Base-by-base conservation (phyloP, 2,888 invertebrate species). In the Pristionchus arcanus region DNA sequence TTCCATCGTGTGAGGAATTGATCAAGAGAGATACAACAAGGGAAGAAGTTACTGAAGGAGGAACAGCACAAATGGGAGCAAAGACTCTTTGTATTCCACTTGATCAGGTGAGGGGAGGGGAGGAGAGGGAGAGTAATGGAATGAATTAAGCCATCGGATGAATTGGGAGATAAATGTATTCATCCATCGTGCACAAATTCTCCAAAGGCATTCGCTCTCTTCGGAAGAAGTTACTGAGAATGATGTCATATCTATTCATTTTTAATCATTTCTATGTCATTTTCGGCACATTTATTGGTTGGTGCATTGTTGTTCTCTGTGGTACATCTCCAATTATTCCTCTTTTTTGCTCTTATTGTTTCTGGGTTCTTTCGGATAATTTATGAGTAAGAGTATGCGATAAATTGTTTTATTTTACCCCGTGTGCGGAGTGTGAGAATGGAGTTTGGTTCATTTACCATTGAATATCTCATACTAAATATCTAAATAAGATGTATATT, bases 51-150 rank as follows among this genome's bases (percentile, higher is more conserved):
- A 37, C 63, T n/a, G 93, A 92, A 42, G 92, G 91, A 28, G 90
- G 90, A 68, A 42, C 49, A n/a, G 91, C 93, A 7, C 92, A 92
- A 0, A 99, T 99, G 98, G 99, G 99, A 71, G 99, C 99, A 15
- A 99, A 99, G 96, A 97, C 98, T 16, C 96, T 99, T n/a, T 99
- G 99, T 95, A 97, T 99, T 94, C 99, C 99, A 5, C 97, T 98
- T 95, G 96, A 97, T 86, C 99, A 98, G 95, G 97, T 97, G 0
- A 90, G 92, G 53, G 37, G 37, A 31, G 13, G 31, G 53, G 15
- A 3, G 53, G 25, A 71, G 42, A 34, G 37, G 19, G 68, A 28
- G 84, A 13, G 31, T 28, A 34, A 77, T 15, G 31, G 31, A 25
- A 37, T 21, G 77, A 21, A n/a, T 42, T 21, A 87, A 93, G 90